Evolutionary conservation across 2,113 vertebrate genomes (phyloP), one percentile per base, ranked within the genome.

Genomic region (Hemiscyllium ocellatum): DNA sequence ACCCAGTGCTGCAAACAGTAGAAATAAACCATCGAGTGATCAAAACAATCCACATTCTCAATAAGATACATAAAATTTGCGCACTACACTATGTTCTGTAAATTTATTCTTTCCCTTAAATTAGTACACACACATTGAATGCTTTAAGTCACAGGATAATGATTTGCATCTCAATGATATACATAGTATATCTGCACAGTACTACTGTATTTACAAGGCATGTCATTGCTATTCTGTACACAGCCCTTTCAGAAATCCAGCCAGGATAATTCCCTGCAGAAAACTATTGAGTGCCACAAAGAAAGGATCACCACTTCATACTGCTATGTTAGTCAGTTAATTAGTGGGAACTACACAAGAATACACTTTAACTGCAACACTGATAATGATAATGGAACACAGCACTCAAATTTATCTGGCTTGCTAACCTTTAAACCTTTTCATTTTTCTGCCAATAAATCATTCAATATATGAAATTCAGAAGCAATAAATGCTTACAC

Each of bases 241-340:
- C 68, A 72, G 42, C 22, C 66, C 24, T 37, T 94, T 94, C 93
- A 94, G 66, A 24, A 69, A 94, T 76, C 94, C 94, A 72, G 69
- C 68, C 94, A 95, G 93, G 69, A 95, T 70, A 47, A 95, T 95
- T 52, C 94, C 69, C 69, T 95, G 94, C 94, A 95, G 94, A 95
- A 95, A 95, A 52, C 68, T 69, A 50, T 76, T 95, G 42, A 95
- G 47, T 47, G 69, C 22, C 66, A 95, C 94, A 95, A 95, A 95
- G 94, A 72, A 72, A 72, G 47, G 68, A 95, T 72, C 94, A 52
- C 47, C 69, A 66, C 69, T 72, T 95, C 94, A 47, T 72, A 72
- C 42, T 72, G 42, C 93, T 33, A 29, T 13, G 94, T 69, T 70
- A 52, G 68, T 70, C 66, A 52, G 94, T 72, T 72, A 95, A 95